These are phyloP conservation scores for Paralvinella palmiformis DNA, from an alignment of 1,140 invertebrate species.

Conservation along the genomic window DNA sequence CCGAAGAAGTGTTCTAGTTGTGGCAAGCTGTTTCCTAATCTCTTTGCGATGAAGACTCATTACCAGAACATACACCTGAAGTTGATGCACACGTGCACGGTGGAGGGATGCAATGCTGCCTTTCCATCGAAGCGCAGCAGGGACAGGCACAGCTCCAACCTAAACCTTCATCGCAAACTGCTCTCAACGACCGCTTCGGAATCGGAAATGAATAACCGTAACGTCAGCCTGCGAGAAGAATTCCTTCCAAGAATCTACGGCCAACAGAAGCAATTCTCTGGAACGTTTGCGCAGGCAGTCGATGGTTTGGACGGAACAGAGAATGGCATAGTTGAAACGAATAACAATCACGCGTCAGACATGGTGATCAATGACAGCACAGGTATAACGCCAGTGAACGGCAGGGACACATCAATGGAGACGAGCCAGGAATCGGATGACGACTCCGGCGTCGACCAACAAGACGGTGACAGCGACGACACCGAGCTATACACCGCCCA, in stretches of 20 bases:
- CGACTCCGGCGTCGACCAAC: constrained; percentile 8
- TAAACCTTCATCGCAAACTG: constrained; percentile 69
- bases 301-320: background rate
- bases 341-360: background rate
- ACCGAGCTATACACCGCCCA: background rate
- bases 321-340: background rate
- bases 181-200: constrained; percentile 26
- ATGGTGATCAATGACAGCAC: too few species aligned
- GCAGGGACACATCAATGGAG: constrained; percentile 17
- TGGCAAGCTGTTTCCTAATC: constrained; percentile 88
- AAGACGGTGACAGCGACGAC: constrained; percentile 37
- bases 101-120: constrained; percentile 91
- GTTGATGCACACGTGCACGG: constrained; percentile 90
- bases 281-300: background rate
- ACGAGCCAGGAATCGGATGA: constrained; percentile 9
- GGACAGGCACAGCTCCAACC: constrained; percentile 86
- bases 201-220: background rate
- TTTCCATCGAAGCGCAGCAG: constrained; percentile 91
- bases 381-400: background rate
- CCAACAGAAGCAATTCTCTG: background rate
- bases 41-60: constrained; percentile 91
- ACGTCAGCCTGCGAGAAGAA: constrained; percentile 12
- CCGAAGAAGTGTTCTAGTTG: constrained; percentile 83
- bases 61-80: constrained; percentile 94
- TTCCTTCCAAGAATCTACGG: constrained; percentile 15